These are phyloP conservation scores for Progne subis DNA, from an alignment of 2,113 vertebrate species.

Conservation along the genomic window DNA sequence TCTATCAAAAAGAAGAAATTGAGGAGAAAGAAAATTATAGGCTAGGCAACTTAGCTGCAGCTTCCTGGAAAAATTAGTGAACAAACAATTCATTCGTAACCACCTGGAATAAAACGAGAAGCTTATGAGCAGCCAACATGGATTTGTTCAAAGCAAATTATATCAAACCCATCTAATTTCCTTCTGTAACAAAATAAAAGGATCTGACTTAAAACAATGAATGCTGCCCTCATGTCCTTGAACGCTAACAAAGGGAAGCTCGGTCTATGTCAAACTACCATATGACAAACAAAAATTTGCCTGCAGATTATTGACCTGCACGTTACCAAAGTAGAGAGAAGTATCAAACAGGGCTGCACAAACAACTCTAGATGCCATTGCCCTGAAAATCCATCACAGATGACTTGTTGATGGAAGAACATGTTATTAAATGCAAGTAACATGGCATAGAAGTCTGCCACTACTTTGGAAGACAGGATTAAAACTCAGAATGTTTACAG, in stretches of 20 bases:
- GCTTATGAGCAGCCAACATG: not conserved
- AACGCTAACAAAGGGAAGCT: not conserved
- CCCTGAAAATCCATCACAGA: not conserved
- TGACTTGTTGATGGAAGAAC: not conserved
- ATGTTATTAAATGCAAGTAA: not conserved
- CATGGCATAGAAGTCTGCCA: not conserved
- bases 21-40: conserved; percentile 28
- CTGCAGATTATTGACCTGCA: not conserved
- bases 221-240: not conserved
- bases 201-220: not conserved
- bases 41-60: not conserved
- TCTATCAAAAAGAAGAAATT: conserved; percentile 1
- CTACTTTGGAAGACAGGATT: not conserved
- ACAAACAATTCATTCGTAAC: not conserved
- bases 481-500: not conserved
- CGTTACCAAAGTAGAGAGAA: not conserved
- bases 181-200: not conserved
- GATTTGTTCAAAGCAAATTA: conserved; percentile 7
- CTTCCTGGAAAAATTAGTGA: conserved; percentile 26
- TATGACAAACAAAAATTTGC: not conserved
- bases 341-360: not conserved
- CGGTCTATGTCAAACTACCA: not conserved
- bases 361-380: not conserved
- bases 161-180: not conserved
- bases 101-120: conserved; percentile 16